Base-by-base conservation (phyloP, 2,888 invertebrate species). In the Parasteatoda lunata region DNA sequence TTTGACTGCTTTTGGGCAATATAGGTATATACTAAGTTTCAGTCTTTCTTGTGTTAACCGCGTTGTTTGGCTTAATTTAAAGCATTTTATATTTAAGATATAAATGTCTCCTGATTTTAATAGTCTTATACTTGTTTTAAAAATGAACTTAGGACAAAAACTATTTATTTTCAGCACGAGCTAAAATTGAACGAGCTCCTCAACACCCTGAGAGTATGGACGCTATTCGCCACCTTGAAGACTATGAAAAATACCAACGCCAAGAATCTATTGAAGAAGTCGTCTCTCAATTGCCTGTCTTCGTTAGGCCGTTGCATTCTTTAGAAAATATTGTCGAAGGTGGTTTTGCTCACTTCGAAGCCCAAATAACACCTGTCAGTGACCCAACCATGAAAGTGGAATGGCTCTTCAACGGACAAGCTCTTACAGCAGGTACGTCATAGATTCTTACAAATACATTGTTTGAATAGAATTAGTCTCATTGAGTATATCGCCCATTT, bases 371-470 rank as follows among this genome's bases (percentile, higher is more conserved):
- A 88, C 97, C 97, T 88, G 97, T 97, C 78, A 97, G 96, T 91
- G 97, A 97, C 92, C 96, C 97, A 81, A 96, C 96, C 71, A 97
- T 97, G 97, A 95, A 96, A 93, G 96, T 97, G 91, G 97, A 97
- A 93, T 97, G 97, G 97, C 92, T 92, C 89, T 92, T 92, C 86
- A 92, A 94, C 94, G 98, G 98, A 90, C 94, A 95, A 92, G 95
- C 98, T 51, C 96, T 99, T 91, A 97, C 97, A 93, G 97, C 97
- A 92, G 98, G 98, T 94, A 90, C 91, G 76, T 9, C 13, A 5
- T 4, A 8, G 13, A 13, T 77, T 47, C 64, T 52, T n/a, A 15
- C 45, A 13, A 59, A n/a, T 5, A 59, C n/a, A n/a, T 68, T 15
- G 9, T 8, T 9, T 68, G 8, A 30, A 70, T 47, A 30, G 45